phyloP scores from a whole-genome alignment of 1,140 invertebrate genomes.

The Lucilia cuprina region DNA sequence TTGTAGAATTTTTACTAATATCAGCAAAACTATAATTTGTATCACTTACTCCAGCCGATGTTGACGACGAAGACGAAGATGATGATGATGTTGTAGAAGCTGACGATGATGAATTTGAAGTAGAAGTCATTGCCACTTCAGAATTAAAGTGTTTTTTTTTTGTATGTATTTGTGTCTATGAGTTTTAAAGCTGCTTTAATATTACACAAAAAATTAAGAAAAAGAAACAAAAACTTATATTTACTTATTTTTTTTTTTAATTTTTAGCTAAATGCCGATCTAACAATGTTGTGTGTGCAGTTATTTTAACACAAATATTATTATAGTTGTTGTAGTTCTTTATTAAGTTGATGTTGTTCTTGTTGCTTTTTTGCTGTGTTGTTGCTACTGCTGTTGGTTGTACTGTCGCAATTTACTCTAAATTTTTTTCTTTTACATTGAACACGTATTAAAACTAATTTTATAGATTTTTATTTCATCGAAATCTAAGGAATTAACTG shows the following conservation, averaged over 20 bases:
- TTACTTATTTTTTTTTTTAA: neutral
- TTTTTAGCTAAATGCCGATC: slow-evolving; percentile 31
- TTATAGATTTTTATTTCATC: neutral
- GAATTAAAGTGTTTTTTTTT: neutral
- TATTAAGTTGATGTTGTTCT: neutral
- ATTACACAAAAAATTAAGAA: neutral
- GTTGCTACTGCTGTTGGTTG: neutral
- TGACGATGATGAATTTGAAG: slow-evolving; percentile 21
- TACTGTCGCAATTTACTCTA: neutral
- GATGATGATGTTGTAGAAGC: neutral
- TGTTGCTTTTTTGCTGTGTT: neutral
- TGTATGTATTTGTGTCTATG: neutral
- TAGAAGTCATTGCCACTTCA: slow-evolving; percentile 21
- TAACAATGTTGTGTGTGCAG: slow-evolving; percentile 18
- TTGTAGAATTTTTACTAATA: neutral
- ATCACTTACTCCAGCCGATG: neutral
- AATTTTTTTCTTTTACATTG: neutral
- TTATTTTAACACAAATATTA: slow-evolving; percentile 16
- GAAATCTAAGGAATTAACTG: neutral
- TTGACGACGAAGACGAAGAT: neutral
- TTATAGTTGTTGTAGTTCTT: neutral
- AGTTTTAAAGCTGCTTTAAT: neutral
- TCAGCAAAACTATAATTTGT: neutral
- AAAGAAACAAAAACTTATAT: neutral
- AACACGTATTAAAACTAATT: slow-evolving; percentile 5